Base-by-base conservation (phyloP, 2,113 vertebrate species). In the Peromyscus polionotus region DNA sequence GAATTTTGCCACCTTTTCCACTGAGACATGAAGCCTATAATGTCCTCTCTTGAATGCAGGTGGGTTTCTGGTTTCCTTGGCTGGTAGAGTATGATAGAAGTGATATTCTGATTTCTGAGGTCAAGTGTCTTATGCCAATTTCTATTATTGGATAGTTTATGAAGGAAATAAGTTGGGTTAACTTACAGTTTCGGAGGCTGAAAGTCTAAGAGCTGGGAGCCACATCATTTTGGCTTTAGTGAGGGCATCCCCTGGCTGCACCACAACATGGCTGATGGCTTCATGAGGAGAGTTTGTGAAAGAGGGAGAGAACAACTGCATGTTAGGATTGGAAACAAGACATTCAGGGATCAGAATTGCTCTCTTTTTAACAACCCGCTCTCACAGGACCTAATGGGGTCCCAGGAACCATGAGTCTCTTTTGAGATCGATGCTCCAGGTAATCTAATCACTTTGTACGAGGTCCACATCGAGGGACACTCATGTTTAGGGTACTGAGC, bases 91-190 rank as follows among this genome's bases (percentile, higher is more conserved):
- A 31, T 65, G 20, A 90, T 54, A 20, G 48, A 89, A 88, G 14
- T 80, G 65, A 63, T 7, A 36, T 20, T 67, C 9, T 93, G 45
- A 76, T 93, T 94, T 96, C 19, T 76, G 88, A 93, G 36, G 14
- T 20, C 59, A 33, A 22, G 33, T 54, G 31, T 63, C 33, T 54
- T 67, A 61, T 3, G 13, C 10, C 10, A 42, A 19, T 77, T 61
- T 67, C 42, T 63, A 45, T 28, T 85, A 5, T 20, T 26, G 61
- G 22, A 39, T 76, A 77, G 2, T 67, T 59, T 39, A 31, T 24
- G 33, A 86, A 85, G 31, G 61, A 93, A 85, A 12, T 75, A 93
- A 20, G 7, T 61, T 91, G 68, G 57, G 45, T 70, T 73, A 73
- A 24, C 39, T 92, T 81, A 73, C 0, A 48, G 11, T 65, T 85